Conservation (phyloP, 2,888 invertebrate genomes). For the Cyaniris semiargus region DNA sequence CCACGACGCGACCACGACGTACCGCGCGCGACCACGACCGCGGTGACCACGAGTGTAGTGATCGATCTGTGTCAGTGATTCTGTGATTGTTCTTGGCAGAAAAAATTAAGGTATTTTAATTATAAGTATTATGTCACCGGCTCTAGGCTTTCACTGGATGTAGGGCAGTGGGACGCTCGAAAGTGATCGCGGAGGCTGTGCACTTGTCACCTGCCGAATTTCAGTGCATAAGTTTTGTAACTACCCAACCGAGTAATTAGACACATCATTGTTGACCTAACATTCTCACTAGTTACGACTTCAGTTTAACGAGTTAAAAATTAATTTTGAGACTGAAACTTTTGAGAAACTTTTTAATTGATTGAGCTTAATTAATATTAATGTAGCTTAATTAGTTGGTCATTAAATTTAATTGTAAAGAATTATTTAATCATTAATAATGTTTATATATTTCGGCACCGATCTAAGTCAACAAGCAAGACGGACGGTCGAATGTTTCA, state of each 20-base stretch:
- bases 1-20: neutral
- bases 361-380: neutral
- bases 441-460: neutral
- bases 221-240: neutral
- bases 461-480: neutral
- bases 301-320: neutral
- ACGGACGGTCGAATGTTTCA: neutral
- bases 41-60: constrained; percentile 27
- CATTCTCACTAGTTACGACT: neutral
- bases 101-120: constrained; percentile 28
- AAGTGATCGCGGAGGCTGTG: constrained; percentile 56
- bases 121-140: constrained; percentile 53
- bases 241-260: neutral
- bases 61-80: constrained; percentile 29
- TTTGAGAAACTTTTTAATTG: too few relatives aligned
- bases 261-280: neutral
- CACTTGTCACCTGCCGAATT: constrained; percentile 17
- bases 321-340: too few relatives aligned
- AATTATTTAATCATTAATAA: neutral
- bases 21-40: neutral
- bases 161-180: constrained; percentile 59
- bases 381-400: too few relatives aligned
- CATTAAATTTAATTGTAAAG: neutral
- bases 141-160: constrained; percentile 60
- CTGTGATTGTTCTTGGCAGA: constrained; percentile 24